phyloP scores from a whole-genome alignment of 2,797 vertebrate genomes.

The Hyperoplus immaculatus region DNA sequence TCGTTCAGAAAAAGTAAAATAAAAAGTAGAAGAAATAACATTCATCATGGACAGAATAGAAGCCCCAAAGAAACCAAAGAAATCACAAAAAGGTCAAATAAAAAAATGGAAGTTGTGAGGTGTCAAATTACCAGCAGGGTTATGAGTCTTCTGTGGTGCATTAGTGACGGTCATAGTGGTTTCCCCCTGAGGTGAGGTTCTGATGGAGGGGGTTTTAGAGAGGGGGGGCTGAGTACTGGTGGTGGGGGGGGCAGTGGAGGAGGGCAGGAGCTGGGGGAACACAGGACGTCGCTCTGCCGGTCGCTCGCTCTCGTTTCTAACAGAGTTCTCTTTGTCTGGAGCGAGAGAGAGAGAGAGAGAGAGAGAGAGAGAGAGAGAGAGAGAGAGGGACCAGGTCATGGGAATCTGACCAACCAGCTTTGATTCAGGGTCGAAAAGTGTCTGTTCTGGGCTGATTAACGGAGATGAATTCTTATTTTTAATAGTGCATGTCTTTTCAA shows the following conservation, averaged over 20 bases:
- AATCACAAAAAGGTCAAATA: not conserved
- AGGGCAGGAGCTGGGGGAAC: conserved; percentile 62
- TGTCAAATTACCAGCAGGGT: conserved; percentile 78
- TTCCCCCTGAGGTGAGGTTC: conserved; percentile 49
- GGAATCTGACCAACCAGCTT: conserved; percentile 5
- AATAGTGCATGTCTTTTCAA: not conserved
- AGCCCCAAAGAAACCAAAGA: not conserved
- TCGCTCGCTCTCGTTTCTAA: conserved; percentile 70
- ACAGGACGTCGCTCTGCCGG: conserved; percentile 54
- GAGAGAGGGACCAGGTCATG: not conserved
- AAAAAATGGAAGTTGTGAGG: conserved; percentile 16
- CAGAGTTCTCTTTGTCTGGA: conserved; percentile 73
- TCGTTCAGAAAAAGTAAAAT: no score
- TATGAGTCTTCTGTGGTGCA: conserved; percentile 70
- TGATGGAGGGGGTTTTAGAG: conserved; percentile 54
- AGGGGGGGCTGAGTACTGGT: conserved; percentile 56
- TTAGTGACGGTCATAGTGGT: conserved; percentile 68
- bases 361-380: no score
- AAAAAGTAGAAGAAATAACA: no score
- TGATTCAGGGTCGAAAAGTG: not conserved
- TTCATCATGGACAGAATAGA: no score
- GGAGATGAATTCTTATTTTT: no score
- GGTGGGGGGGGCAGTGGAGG: conserved; percentile 68
- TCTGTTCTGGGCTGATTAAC: not conserved
- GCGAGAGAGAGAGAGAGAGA: conserved; percentile 47